Conservation (phyloP, 2,113 vertebrate species). For the Mesocricetus auratus region DNA sequence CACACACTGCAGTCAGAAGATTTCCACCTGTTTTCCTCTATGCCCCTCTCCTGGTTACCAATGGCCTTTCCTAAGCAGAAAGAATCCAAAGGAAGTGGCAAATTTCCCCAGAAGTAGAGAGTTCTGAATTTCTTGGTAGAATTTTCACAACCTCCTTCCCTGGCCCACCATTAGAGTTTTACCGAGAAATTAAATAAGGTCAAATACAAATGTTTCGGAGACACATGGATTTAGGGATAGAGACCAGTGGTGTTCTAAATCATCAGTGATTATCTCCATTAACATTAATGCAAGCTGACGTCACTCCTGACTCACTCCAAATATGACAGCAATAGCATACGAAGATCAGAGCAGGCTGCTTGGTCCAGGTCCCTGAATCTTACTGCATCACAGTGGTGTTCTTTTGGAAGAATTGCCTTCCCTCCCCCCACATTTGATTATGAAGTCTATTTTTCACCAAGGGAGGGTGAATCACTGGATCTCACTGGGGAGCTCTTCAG, state of each 20-base stretch:
- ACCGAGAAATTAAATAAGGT: conserved; percentile 39
- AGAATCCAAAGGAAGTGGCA: background rate
- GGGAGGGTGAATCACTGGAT: conserved; percentile 45
- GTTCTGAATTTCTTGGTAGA: background rate
- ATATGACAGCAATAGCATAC: background rate
- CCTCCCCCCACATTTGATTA: conserved; percentile 13
- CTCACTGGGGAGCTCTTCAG: conserved; percentile 59
- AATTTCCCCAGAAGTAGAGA: background rate
- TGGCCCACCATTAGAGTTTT: background rate
- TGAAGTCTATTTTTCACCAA: conserved; percentile 47
- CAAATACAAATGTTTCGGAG: conserved; percentile 37
- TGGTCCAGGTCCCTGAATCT: background rate
- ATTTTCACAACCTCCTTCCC: conserved; percentile 1
- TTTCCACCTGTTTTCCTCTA: background rate
- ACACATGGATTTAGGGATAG: conserved; percentile 10
- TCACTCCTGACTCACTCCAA: conserved; percentile 55
- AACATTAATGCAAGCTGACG: background rate
- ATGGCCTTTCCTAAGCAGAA: background rate
- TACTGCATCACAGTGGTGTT: background rate
- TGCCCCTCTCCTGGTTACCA: background rate
- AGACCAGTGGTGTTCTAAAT: background rate
- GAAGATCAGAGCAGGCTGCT: background rate
- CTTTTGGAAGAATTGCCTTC: conserved; percentile 32
- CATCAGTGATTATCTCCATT: conserved; percentile 15
- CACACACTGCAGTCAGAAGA: background rate